Evolutionary conservation across 2,888 invertebrate genomes (phyloP).

Genomic region (Sylvicola cinctus): DNA sequence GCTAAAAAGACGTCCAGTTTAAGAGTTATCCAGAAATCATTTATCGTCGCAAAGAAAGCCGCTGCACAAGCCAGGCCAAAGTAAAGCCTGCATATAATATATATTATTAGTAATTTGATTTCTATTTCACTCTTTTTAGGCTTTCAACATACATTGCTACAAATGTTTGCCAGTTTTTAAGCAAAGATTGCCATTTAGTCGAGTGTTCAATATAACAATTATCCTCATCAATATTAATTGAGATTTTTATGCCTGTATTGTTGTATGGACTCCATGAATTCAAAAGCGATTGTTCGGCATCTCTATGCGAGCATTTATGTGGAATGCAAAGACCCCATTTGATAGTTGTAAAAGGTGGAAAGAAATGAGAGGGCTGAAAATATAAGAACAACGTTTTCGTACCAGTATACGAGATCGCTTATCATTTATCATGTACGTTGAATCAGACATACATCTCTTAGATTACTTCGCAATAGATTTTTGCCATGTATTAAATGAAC

Average conservation of each 20-base stretch:
- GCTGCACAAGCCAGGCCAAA: constrained; percentile 25
- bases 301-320: constrained; percentile 35
- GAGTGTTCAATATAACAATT: constrained; percentile 35
- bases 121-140: neutral
- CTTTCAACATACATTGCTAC: constrained; percentile 26
- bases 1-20: constrained; percentile 3
- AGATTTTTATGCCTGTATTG: constrained; percentile 34
- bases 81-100: constrained; percentile 22
- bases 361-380: constrained; percentile 45
- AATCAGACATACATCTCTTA: constrained; percentile 1
- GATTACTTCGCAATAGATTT: constrained; percentile 26
- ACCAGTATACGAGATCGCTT: no score
- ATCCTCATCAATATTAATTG: constrained; percentile 31
- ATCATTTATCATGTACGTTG: no score
- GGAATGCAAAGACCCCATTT: constrained; percentile 54
- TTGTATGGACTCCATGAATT: constrained; percentile 23
- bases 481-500: constrained; percentile 42
- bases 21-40: constrained; percentile 20
- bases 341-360: constrained; percentile 45
- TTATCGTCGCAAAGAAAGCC: constrained; percentile 27
- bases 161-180: constrained; percentile 23
- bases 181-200: neutral
- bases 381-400: neutral
- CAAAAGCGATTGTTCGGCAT: constrained; percentile 26
- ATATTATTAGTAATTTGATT: constrained; percentile 1